A percentile compares a stretch with the other conserved stretches of the same genome.
phyloP scores from a whole-genome alignment of 92 coral and sea anemone species.

The Porites divaricata region DNA sequence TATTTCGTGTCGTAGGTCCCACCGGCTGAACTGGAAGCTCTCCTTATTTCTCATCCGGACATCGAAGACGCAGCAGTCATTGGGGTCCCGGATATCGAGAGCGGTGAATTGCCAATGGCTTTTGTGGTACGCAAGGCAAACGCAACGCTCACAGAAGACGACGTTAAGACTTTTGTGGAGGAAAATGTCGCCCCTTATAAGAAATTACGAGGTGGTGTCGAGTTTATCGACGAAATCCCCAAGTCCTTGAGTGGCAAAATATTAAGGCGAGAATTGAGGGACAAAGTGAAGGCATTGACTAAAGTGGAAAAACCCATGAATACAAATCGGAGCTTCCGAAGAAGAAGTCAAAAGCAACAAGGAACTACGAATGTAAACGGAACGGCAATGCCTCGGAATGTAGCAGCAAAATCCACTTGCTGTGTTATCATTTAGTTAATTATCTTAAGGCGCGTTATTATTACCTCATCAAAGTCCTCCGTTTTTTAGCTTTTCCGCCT shows the following conservation, averaged over 20 bases:
- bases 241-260: slow-evolving; percentile 89
- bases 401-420: slow-evolving; percentile 11
- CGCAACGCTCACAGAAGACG: slow-evolving; percentile 64
- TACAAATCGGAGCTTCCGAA: slow-evolving; percentile 9
- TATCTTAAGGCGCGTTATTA: background rate
- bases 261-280: slow-evolving; percentile 78
- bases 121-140: slow-evolving; percentile 77
- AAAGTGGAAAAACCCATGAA: background rate
- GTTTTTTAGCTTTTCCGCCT: background rate
- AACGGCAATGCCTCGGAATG: background rate
- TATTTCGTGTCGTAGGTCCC: slow-evolving; percentile 66
- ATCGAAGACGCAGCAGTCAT: slow-evolving; percentile 95
- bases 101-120: slow-evolving; percentile 92
- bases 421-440: slow-evolving; percentile 36
- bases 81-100: slow-evolving; percentile 83
- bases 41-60: slow-evolving; percentile 80
- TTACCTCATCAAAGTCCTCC: background rate
- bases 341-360: slow-evolving; percentile 4
- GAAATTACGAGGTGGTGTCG: slow-evolving; percentile 89
- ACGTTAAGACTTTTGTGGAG: slow-evolving; percentile 76
- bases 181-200: slow-evolving; percentile 86
- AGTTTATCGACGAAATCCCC: slow-evolving; percentile 88
- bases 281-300: slow-evolving; percentile 12
- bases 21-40: slow-evolving; percentile 92
- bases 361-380: background rate